phyloP scores from a whole-genome alignment of 2,113 vertebrate species.

The Chitala chitala region DNA sequence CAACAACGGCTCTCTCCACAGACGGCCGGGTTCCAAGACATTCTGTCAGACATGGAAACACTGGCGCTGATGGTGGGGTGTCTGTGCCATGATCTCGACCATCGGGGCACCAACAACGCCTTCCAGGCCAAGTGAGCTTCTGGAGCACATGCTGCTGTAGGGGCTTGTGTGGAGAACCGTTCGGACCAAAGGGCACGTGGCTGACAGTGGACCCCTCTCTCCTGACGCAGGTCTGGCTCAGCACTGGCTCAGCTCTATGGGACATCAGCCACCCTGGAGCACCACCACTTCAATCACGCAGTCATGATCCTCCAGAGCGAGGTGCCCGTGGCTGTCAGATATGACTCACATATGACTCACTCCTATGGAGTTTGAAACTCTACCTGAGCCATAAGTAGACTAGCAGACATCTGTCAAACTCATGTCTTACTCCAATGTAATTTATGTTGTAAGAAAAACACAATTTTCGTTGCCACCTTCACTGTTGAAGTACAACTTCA shows the following conservation, averaged over 20 bases:
- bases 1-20: constrained; percentile 31
- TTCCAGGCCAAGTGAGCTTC: constrained; percentile 70
- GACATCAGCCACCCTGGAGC: constrained; percentile 70
- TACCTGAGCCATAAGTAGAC: not conserved
- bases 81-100: constrained; percentile 70
- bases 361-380: too few species aligned
- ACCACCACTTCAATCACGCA: constrained; percentile 75
- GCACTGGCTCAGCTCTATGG: constrained; percentile 68
- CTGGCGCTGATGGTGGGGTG: constrained; percentile 72
- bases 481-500: too few species aligned
- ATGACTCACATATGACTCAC: too few species aligned
- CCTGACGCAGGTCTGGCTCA: constrained; percentile 60
- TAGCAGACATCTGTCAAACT: not conserved
- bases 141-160: not conserved
- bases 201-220: not conserved
- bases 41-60: constrained; percentile 64
- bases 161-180: not conserved
- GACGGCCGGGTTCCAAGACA: constrained; percentile 65
- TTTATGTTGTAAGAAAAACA: too few species aligned
- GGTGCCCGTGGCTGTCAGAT: constrained; percentile 43
- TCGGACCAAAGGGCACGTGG: too few species aligned
- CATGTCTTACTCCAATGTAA: too few species aligned
- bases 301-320: constrained; percentile 76
- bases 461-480: too few species aligned
- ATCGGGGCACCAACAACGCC: constrained; percentile 72